These are phyloP conservation scores for Hippopotamyrus pictus DNA, from an alignment of 2,797 vertebrate genomes.

Conservation along the genomic window DNA sequence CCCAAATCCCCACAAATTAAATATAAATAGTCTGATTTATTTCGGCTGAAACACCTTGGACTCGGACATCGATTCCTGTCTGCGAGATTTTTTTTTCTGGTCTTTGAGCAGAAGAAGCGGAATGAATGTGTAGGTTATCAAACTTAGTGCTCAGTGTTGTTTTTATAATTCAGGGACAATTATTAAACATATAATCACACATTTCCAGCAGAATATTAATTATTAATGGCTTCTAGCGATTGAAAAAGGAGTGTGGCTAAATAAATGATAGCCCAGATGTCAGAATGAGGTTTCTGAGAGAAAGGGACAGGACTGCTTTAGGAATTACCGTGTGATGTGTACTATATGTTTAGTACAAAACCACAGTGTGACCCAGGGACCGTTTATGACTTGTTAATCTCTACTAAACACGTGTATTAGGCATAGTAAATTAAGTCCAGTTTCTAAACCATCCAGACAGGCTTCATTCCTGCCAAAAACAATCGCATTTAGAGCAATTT, in stretches of 20 bases:
- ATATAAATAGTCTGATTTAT: constrained; percentile 12
- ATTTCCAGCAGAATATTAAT: constrained; percentile 57
- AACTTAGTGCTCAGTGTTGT: background rate
- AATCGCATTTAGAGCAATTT: background rate
- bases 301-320: background rate
- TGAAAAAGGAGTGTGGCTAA: constrained; percentile 41
- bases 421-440: background rate
- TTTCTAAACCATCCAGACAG: background rate
- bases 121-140: background rate
- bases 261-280: constrained; percentile 52
- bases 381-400: background rate
- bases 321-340: background rate
- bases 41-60: background rate
- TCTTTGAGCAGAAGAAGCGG: background rate
- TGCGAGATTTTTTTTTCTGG: background rate
- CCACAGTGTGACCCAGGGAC: background rate
- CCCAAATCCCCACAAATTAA: constrained; percentile 1
- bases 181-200: constrained; percentile 56
- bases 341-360: background rate
- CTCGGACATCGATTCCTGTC: background rate
- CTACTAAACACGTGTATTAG: background rate
- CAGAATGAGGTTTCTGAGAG: background rate
- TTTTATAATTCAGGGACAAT: constrained; percentile 51
- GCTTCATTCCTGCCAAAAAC: background rate
- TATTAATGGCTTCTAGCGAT: constrained; percentile 47